A percentile compares a stretch with the other conserved stretches of the same genome.
phyloP scores from a whole-genome alignment of 2,888 invertebrate genomes.

The Polylopha cassiicola region DNA sequence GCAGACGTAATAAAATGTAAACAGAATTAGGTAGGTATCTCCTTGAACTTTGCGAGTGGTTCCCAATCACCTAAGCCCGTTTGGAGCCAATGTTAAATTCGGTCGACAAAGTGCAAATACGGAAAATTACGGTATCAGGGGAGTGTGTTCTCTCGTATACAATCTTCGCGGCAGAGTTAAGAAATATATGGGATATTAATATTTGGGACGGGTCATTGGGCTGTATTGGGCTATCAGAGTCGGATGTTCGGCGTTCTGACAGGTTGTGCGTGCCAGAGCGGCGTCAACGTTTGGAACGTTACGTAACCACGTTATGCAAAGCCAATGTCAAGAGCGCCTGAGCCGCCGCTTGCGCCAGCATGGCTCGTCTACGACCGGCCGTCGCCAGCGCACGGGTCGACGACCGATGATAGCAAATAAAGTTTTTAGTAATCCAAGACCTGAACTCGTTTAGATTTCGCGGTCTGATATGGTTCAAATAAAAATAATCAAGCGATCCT shows the following conservation, averaged over 20 bases:
- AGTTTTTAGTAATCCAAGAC: constrained; percentile 31
- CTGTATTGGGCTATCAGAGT: too few species aligned
- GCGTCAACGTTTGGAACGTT: constrained; percentile 30
- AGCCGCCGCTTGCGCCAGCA: constrained; percentile 30
- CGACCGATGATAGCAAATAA: constrained; percentile 54
- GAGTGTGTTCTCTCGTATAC: too few species aligned
- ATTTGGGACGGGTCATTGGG: too few species aligned
- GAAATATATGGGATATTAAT: too few species aligned
- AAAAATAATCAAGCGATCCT: constrained; percentile 17
- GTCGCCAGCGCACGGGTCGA: constrained; percentile 34
- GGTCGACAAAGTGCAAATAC: too few species aligned
- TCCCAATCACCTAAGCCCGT: too few species aligned
- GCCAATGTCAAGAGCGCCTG: constrained; percentile 69
- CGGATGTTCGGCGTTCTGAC: not conserved
- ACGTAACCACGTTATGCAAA: constrained; percentile 54
- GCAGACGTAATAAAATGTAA: too few species aligned
- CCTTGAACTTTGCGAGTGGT: too few species aligned
- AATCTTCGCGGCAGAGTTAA: too few species aligned
- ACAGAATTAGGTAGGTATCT: too few species aligned
- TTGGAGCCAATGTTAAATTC: too few species aligned
- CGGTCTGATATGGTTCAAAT: constrained; percentile 17
- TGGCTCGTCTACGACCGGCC: constrained; percentile 18
- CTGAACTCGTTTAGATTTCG: constrained; percentile 35
- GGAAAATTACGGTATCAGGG: too few species aligned
- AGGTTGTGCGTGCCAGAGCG: constrained; percentile 5